Evolutionary conservation across 2,797 vertebrate genomes (phyloP).

Genomic region (Cynopterus sphinx): DNA sequence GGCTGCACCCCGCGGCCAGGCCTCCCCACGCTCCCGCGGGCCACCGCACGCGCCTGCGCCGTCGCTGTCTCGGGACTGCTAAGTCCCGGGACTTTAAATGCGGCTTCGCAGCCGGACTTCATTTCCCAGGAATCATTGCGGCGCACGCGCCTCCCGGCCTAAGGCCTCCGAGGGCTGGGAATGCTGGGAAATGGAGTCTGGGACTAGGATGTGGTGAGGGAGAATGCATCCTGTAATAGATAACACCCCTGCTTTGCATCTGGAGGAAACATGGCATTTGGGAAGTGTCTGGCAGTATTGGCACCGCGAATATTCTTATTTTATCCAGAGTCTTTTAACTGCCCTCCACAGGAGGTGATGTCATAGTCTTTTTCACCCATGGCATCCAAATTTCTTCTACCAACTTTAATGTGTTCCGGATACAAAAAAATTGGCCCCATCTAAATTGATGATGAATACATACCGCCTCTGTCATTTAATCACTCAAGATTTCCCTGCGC

Average conservation of each 20-base stretch:
- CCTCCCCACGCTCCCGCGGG: neutral
- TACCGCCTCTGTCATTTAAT: neutral
- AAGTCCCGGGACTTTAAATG: neutral
- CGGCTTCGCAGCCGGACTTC: neutral
- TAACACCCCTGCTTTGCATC: neutral
- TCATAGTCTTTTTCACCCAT: neutral
- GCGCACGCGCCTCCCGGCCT: fast-evolving
- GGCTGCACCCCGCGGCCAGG: fast-evolving
- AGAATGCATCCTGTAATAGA: neutral
- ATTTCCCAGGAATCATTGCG: neutral
- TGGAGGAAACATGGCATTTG: neutral
- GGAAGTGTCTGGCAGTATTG: neutral
- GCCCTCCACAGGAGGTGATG: neutral
- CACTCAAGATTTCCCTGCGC: neutral
- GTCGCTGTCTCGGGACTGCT: fast-evolving
- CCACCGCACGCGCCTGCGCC: neutral
- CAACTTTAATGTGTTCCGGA: neutral
- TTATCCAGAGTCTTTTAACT: neutral
- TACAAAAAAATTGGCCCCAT: neutral
- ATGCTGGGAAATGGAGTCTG: constrained; percentile 57
- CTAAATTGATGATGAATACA: neutral
- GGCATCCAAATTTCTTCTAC: neutral
- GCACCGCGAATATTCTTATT: neutral
- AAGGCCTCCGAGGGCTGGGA: neutral
- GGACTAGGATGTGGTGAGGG: fast-evolving